phyloP scores from a whole-genome alignment of 2,888 invertebrate genomes.

The Operophtera brumata region DNA sequence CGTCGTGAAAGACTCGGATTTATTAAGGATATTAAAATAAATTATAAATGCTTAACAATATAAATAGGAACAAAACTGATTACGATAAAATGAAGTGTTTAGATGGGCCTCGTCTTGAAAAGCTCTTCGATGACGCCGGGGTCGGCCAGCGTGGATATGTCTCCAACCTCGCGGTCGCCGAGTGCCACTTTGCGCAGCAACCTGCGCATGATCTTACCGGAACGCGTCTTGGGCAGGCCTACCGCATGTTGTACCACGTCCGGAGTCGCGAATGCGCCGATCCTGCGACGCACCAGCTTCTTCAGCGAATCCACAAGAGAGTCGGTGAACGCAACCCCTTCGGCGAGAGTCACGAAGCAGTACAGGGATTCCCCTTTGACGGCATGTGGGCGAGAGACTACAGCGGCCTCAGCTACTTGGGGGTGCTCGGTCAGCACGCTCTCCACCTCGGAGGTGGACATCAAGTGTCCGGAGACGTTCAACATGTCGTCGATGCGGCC shows the following conservation, averaged over 20 bases:
- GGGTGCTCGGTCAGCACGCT: constrained; percentile 89
- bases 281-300: constrained; percentile 90
- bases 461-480: constrained; percentile 98
- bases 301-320: constrained; percentile 87
- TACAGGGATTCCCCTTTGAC: constrained; percentile 98
- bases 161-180: constrained; percentile 94
- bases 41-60: constrained; percentile 14
- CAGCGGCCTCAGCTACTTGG: constrained; percentile 95
- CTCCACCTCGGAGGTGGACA: constrained; percentile 98
- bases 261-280: constrained; percentile 97
- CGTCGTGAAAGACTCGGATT: constrained; percentile 4
- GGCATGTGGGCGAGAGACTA: constrained; percentile 95
- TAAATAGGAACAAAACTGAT: constrained; percentile 8
- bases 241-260: constrained; percentile 97
- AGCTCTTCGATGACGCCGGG: constrained; percentile 91
- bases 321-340: constrained; percentile 85
- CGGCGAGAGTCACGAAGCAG: constrained; percentile 96
- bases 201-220: constrained; percentile 99
- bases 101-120: constrained; percentile 84
- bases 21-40: neutral
- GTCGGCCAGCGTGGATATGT: constrained; percentile 96
- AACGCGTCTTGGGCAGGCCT: constrained; percentile 96
- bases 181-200: constrained; percentile 95
- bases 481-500: constrained; percentile 99
- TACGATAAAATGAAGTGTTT: neutral